phyloP scores from a whole-genome alignment of 2,113 vertebrate genomes.

The Lagopus leucura region DNA sequence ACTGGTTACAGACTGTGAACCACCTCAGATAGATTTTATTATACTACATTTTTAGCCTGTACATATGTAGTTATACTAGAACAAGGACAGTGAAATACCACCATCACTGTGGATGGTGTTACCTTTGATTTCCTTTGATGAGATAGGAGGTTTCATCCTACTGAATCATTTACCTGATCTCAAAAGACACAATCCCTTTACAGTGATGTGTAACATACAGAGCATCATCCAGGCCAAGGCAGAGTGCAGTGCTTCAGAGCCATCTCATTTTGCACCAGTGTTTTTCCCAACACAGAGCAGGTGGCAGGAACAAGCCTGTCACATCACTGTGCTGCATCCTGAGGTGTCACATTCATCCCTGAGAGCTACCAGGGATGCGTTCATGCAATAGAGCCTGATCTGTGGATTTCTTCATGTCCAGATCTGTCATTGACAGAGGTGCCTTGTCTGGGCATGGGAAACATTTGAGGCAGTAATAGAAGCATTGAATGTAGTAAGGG shows the following conservation, averaged over 20 bases:
- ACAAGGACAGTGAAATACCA: conserved; percentile 1
- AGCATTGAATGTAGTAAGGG: background rate
- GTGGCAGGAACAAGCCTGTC: background rate
- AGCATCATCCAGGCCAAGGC: background rate
- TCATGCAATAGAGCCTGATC: background rate
- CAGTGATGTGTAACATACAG: background rate
- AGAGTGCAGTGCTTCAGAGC: background rate
- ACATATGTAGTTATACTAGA: conserved; percentile 10
- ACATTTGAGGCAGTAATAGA: background rate
- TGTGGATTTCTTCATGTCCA: background rate
- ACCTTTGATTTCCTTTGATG: conserved; percentile 7
- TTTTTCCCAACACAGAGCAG: background rate
- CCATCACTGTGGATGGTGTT: background rate
- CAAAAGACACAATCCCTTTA: background rate
- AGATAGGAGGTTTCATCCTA: conserved; percentile 15
- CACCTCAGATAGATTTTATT: background rate
- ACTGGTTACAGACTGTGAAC: background rate
- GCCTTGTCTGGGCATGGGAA: background rate
- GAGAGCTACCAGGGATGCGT: background rate
- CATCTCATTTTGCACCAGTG: background rate
- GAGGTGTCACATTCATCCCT: background rate
- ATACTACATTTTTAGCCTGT: background rate
- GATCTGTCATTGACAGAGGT: background rate
- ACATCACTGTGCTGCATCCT: accelerated
- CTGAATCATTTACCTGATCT: conserved; percentile 28